Conservation (phyloP, 2,797 vertebrate genomes). For the Kryptolebias ocellatus region DNA sequence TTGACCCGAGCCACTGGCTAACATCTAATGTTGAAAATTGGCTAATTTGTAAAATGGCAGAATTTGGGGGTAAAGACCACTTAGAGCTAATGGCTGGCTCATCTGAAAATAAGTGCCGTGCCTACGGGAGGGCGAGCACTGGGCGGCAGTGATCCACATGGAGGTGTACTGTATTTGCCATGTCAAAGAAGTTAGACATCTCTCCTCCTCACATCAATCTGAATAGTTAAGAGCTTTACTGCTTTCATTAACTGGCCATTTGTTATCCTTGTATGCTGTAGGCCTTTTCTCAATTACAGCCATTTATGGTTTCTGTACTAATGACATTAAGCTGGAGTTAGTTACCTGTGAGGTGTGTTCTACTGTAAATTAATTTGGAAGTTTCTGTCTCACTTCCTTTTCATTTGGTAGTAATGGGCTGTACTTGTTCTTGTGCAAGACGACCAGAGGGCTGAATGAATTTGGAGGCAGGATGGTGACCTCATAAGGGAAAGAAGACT, state of each 20-base stretch:
- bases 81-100: constrained; percentile 77
- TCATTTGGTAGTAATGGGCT: constrained; percentile 80
- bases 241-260: constrained; percentile 82
- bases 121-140: constrained; percentile 63
- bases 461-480: constrained; percentile 74
- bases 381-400: constrained; percentile 81
- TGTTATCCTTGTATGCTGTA: constrained; percentile 83
- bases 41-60: constrained; percentile 78
- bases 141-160: constrained; percentile 57
- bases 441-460: constrained; percentile 78
- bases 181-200: constrained; percentile 73
- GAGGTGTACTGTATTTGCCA: constrained; percentile 66
- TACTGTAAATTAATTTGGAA: constrained; percentile 85
- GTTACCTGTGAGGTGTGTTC: constrained; percentile 86
- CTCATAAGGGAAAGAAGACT: constrained; percentile 64
- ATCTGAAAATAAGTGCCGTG: constrained; percentile 70
- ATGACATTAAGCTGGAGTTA: constrained; percentile 84
- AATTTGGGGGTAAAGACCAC: constrained; percentile 76
- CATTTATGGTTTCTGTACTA: constrained; percentile 83
- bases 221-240: constrained; percentile 70
- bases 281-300: constrained; percentile 85
- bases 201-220: constrained; percentile 69
- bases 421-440: constrained; percentile 70
- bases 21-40: constrained; percentile 72
- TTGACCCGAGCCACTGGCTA: constrained; percentile 78